Conservation (phyloP, 1,140 invertebrate genomes). For the Sitophilus oryzae region DNA sequence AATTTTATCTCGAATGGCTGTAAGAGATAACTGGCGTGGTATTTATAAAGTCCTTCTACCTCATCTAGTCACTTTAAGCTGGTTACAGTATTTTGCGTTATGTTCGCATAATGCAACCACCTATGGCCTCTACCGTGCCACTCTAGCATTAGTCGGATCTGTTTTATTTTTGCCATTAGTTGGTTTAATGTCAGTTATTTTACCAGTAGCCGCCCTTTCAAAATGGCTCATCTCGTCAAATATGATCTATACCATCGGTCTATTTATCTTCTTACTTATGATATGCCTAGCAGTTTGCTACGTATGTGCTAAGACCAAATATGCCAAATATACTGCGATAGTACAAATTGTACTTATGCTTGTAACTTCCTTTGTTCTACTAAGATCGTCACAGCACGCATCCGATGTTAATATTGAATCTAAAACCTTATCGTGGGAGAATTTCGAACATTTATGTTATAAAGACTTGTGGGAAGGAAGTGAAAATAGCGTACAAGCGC, state of each 20-base stretch:
- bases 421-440: conserved; percentile 52
- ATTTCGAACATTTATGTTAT: conserved; percentile 66
- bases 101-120: conserved; percentile 74
- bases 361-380: conserved; percentile 34
- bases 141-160: conserved; percentile 68
- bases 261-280: conserved; percentile 51
- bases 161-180: conserved; percentile 71
- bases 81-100: conserved; percentile 77
- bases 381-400: conserved; percentile 19
- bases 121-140: conserved; percentile 69
- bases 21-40: conserved; percentile 67
- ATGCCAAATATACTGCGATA: conserved; percentile 53
- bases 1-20: conserved; percentile 66
- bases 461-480: conserved; percentile 58
- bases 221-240: conserved; percentile 64
- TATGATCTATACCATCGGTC: conserved; percentile 52
- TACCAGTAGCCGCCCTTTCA: conserved; percentile 65
- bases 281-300: conserved; percentile 57
- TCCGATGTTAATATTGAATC: conserved; percentile 14
- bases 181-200: conserved; percentile 64
- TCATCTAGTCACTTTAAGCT: conserved; percentile 78
- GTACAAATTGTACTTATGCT: conserved; percentile 46
- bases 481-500: conserved; percentile 58
- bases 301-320: conserved; percentile 53
- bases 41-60: conserved; percentile 72